Evolutionary conservation across 2,113 vertebrate species (phyloP).

Genomic region (Lophura nycthemera): DNA sequence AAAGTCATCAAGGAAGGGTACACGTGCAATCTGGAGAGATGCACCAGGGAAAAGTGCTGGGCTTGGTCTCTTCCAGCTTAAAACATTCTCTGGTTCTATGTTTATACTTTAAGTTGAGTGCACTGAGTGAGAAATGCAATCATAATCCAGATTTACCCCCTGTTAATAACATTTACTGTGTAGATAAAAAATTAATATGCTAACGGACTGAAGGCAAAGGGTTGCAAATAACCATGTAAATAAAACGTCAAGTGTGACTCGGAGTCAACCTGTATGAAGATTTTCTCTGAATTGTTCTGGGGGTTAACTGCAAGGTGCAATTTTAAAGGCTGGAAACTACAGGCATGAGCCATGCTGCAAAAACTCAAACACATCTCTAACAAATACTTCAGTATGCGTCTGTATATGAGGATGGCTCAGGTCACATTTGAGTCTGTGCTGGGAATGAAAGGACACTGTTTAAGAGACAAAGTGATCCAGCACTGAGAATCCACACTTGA

Average conservation of each 20-base stretch:
- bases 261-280: not conserved
- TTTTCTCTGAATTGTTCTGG: not conserved
- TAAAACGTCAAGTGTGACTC: not conserved
- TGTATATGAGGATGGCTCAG: fast-evolving
- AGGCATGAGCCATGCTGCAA: not conserved
- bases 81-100: not conserved
- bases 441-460: not conserved
- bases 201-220: not conserved
- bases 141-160: not conserved
- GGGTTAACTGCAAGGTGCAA: not conserved
- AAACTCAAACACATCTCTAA: not conserved
- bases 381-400: too few species aligned
- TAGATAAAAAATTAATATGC: not conserved
- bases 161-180: not conserved
- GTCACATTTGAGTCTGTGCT: fast-evolving
- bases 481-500: not conserved
- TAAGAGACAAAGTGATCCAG: not conserved
- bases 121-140: not conserved
- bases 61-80: not conserved
- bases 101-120: not conserved
- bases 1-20: not conserved
- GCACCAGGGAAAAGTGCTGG: not conserved
- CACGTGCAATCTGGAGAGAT: not conserved
- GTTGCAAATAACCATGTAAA: not conserved
- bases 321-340: not conserved